Evolutionary conservation across 2,113 vertebrate genomes (phyloP).

Genomic region (chimpanzee (Pan troglodytes)): NHGRI_mPanTro3-v2.1_pri NC_072398.2:3627001-3627500

Average conservation of each 20-base stretch:
- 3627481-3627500: constrained; percentile 36
- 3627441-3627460: background rate
- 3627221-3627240: constrained; percentile 33
- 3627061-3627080: background rate
- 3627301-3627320: constrained; percentile 59
- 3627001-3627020: background rate
- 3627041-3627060: background rate
- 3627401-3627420: background rate
- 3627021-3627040: background rate
- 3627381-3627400: constrained; percentile 52
- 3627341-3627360: constrained; percentile 71
- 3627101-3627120: too few relatives aligned
- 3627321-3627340: constrained; percentile 66
- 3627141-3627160: accelerated
- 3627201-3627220: background rate
- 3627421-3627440: constrained; percentile 7
- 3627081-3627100: background rate
- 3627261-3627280: constrained; percentile 50
- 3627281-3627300: constrained; percentile 64
- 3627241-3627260: constrained; percentile 50
- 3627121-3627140: background rate
- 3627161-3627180: background rate
- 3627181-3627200: background rate
- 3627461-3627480: constrained; percentile 11
- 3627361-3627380: constrained; percentile 44